These are phyloP conservation scores for Listronotus bonariensis DNA, from an alignment of 1,140 invertebrate genomes.

Conservation along the genomic window DNA sequence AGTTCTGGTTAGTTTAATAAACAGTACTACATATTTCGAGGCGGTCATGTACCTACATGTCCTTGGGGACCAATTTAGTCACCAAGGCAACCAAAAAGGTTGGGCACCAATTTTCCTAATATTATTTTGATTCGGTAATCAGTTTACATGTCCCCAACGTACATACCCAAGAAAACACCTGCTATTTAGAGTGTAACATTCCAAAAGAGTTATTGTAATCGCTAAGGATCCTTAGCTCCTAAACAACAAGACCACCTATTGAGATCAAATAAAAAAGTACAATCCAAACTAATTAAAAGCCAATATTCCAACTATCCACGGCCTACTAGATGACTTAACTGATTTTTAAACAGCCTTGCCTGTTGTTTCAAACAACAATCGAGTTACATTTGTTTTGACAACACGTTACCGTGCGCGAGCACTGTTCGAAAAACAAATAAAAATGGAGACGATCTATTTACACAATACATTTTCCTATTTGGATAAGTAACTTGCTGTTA, in stretches of 20 bases:
- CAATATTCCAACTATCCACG: not conserved
- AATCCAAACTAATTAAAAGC: constrained; percentile 3
- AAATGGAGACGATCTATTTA: constrained; percentile 12
- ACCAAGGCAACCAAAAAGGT: too few species aligned
- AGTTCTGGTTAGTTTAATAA: too few species aligned
- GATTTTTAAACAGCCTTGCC: constrained; percentile 9
- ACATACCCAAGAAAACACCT: too few species aligned
- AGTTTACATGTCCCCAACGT: too few species aligned
- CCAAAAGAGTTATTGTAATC: too few species aligned
- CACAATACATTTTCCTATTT: constrained; percentile 15
- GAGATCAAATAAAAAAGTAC: not conserved
- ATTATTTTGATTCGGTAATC: too few species aligned
- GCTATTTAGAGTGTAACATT: too few species aligned
- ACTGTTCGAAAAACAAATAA: constrained; percentile 10
- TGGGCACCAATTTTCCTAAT: too few species aligned
- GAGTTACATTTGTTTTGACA: constrained; percentile 12
- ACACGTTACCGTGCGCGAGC: not conserved
- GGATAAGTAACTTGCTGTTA: constrained; percentile 5
- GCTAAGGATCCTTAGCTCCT: not conserved
- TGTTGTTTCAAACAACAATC: constrained; percentile 16
- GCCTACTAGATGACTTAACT: constrained; percentile 13
- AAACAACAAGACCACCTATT: not conserved
- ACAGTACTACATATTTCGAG: too few species aligned
- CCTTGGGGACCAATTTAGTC: too few species aligned
- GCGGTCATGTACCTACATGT: too few species aligned